Conservation (phyloP, 2,888 invertebrate species). For the Tachystola acroxantha region DNA sequence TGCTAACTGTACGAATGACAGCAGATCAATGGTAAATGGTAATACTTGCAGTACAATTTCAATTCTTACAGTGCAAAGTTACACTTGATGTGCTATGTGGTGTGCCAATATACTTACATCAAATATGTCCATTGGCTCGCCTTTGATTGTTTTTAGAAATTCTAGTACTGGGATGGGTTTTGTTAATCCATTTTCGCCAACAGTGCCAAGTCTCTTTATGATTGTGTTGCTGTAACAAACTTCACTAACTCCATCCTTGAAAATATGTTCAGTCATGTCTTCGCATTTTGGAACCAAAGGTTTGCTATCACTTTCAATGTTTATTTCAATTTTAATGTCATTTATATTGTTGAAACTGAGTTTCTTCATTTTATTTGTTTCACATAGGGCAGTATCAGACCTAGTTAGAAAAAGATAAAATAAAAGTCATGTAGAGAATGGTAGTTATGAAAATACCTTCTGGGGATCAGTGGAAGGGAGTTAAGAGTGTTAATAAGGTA, state of each 20-base stretch:
- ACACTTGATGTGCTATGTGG: too few relatives aligned
- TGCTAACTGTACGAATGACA: too few relatives aligned
- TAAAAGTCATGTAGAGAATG: too few relatives aligned
- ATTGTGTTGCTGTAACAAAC: conserved; percentile 6
- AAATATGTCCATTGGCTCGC: conserved; percentile 20
- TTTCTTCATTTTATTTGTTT: conserved; percentile 26
- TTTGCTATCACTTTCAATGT: conserved; percentile 21
- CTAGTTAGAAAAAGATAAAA: conserved; percentile 27
- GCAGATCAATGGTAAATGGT: too few relatives aligned
- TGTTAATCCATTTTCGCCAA: conserved; percentile 5
- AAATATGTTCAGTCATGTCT: conserved; percentile 10
- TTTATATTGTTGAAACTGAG: conserved; percentile 37
- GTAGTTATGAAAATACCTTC: too few relatives aligned
- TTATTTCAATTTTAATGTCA: conserved; percentile 34
- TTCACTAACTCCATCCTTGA: conserved; percentile 4
- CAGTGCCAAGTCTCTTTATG: conserved; percentile 24
- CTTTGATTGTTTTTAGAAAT: conserved; percentile 37
- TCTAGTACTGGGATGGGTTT: conserved; percentile 32
- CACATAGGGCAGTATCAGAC: conserved; percentile 32
- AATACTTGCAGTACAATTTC: too few relatives aligned
- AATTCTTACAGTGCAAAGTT: too few relatives aligned
- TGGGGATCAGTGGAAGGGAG: too few relatives aligned
- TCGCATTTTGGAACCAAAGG: conserved; percentile 12
- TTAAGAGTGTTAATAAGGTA: too few relatives aligned
- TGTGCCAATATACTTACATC: conserved; percentile 28